Percentiles rank a stretch among this genome's conserved stretches.
Evolutionary conservation across 2,113 vertebrate species (phyloP).

Genomic region (Daubentonia madagascariensis): DNA sequence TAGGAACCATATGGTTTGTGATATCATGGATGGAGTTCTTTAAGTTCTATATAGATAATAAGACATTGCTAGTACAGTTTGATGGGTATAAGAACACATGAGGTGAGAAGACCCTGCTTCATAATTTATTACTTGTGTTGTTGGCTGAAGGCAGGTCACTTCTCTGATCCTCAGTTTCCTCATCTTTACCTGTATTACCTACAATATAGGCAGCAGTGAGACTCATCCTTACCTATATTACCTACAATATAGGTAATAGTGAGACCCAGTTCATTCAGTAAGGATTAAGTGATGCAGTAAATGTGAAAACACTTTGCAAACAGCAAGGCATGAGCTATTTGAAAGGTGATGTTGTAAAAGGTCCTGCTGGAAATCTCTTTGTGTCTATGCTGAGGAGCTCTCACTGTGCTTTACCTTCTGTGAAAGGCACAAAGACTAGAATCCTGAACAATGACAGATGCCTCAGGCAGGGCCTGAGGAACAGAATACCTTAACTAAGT

Average conservation of each 20-base stretch:
- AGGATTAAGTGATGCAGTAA: not conserved
- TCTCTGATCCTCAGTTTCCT: constrained; percentile 24
- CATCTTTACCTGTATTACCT: too few relatives aligned
- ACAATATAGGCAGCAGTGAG: constrained; percentile 9
- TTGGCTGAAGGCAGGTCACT: not conserved
- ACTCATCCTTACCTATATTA: too few relatives aligned
- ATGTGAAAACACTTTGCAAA: not conserved
- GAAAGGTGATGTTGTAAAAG: not conserved
- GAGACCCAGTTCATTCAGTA: constrained; percentile 36
- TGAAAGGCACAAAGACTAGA: not conserved
- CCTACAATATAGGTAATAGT: constrained; percentile 5
- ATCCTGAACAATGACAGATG: not conserved
- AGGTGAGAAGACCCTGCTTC: not conserved
- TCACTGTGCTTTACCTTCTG: not conserved
- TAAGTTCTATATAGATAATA: not conserved
- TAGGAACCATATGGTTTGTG: not conserved
- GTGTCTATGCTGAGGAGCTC: not conserved
- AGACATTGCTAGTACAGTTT: not conserved
- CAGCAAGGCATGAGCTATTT: not conserved
- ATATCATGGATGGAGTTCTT: not conserved
- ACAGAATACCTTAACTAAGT: not conserved
- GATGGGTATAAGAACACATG: not conserved
- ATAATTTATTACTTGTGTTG: constrained; percentile 38
- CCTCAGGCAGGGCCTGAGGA: not conserved
- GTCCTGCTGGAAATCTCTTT: not conserved